phyloP scores from a whole-genome alignment of 1,140 invertebrate genomes.

The Drosophila tsacasi region DNA sequence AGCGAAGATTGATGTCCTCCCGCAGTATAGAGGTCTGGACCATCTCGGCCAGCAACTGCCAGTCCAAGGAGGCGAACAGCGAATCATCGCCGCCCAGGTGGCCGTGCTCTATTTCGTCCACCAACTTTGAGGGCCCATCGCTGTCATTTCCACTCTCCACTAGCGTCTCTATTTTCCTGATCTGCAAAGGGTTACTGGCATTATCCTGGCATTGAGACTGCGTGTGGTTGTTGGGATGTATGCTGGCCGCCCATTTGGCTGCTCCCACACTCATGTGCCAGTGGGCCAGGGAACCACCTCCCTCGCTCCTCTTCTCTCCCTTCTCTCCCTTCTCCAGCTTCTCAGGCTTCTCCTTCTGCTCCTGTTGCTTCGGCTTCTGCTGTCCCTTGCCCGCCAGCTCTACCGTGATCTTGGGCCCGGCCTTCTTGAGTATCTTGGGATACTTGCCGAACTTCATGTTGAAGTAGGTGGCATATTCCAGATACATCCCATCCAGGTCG shows the following conservation, averaged over 20 bases:
- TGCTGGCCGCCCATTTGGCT: constrained; percentile 52
- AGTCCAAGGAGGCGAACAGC: constrained; percentile 64
- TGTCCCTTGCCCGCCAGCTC: constrained; percentile 33
- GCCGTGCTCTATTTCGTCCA: constrained; percentile 72
- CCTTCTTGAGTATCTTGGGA: constrained; percentile 91
- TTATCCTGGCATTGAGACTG: background rate
- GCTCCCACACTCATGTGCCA: constrained; percentile 67
- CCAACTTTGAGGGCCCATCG: constrained; percentile 7
- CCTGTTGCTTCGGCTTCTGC: background rate
- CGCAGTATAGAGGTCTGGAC: constrained; percentile 71
- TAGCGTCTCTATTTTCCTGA: constrained; percentile 63
- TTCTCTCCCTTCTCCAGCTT: background rate
- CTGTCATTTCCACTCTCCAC: background rate
- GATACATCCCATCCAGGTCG: constrained; percentile 93
- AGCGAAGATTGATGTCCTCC: constrained; percentile 78
- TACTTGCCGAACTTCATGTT: constrained; percentile 93
- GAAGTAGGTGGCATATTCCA: constrained; percentile 96
- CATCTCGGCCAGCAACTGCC: constrained; percentile 71
- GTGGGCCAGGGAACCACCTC: constrained; percentile 28
- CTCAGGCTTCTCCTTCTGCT: background rate
- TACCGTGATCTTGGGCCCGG: constrained; percentile 66
- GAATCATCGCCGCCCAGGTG: constrained; percentile 57
- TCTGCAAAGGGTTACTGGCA: constrained; percentile 43
- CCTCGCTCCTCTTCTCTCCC: background rate
- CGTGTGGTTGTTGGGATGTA: constrained; percentile 1